Evolutionary conservation across 2,888 invertebrate genomes (phyloP).

Genomic region (Lepeophtheirus nordmannii): DNA sequence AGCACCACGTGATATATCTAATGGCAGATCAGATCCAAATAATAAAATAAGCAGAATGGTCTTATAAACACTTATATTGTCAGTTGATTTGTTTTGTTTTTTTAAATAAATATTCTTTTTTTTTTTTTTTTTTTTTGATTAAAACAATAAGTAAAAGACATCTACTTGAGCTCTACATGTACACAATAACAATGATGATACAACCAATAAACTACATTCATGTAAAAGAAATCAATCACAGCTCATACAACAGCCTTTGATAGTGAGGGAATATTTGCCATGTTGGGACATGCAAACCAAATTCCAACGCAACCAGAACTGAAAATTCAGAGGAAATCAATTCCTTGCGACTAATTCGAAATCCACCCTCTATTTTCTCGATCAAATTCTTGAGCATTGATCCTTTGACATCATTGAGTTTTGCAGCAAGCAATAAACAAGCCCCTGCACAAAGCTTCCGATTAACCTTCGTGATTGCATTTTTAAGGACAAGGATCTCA

Average conservation of each 20-base stretch:
- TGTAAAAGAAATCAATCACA: slow-evolving; percentile 44
- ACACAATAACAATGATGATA: no score
- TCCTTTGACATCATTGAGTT: slow-evolving; percentile 91
- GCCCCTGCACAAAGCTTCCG: slow-evolving; percentile 90
- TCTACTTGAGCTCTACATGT: no score
- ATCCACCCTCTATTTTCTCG: slow-evolving; percentile 79
- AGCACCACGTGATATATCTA: no score
- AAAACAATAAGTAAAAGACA: no score
- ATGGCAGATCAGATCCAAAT: no score
- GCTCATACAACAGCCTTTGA: slow-evolving; percentile 78
- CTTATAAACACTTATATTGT: no score
- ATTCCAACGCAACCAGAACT: slow-evolving; percentile 81
- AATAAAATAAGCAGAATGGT: no score
- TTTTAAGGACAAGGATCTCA: slow-evolving; percentile 80
- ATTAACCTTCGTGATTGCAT: slow-evolving; percentile 83
- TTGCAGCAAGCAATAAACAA: slow-evolving; percentile 79
- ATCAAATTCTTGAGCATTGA: slow-evolving; percentile 66
- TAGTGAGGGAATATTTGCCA: slow-evolving; percentile 87
- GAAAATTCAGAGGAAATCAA: slow-evolving; percentile 82
- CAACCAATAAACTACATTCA: no score
- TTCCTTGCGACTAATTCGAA: slow-evolving; percentile 77
- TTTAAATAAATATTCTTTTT: no score
- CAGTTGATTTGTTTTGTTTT: no score
- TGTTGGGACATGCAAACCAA: slow-evolving; percentile 77
- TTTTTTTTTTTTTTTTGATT: no score